Base-by-base conservation (phyloP, 2,797 vertebrate species). In the Urophycis tenuis region DNA sequence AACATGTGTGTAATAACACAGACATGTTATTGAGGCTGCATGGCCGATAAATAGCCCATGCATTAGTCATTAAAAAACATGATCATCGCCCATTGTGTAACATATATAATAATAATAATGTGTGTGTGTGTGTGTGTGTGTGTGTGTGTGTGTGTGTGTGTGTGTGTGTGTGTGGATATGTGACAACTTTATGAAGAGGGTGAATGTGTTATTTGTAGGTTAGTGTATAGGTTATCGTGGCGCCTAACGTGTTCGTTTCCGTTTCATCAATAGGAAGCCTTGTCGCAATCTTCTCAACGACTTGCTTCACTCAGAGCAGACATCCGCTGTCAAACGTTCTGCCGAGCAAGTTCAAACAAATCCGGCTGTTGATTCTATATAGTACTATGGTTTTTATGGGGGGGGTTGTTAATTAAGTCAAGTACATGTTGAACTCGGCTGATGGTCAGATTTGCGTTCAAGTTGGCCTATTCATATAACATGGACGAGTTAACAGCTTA, bases 181-280 rank as follows among this genome's bases (percentile, higher is more conserved):
- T 76, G 83, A 81, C 74, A 81, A 69, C 67, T 82, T 49, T 0
- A 19, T n/a, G 25, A 9, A 60, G 53, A n/a, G 53, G 73, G n/a
- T 77, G 53, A 11, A 31, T 74, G 71, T 81, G 74, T 82, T 53
- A 79, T 81, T 81, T 29, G 29, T 75, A 77, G 82, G 83, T 78
- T 83, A 80, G 80, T 78, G 33, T 33, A 2, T 3, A 70, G 67
- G 25, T 60, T n/a, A 60, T 60, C 25, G 53, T 60, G 39, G 17
- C 64, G 22, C 15, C 45, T 8, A 53, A 53, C 8, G 45, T 15
- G 15, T 19, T 17, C 17, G 14, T 41, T 12, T 53, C 45, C 19
- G 45, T 12, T 53, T 22, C 1, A n/a, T 60, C 53, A 60, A 25
- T 25, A 25, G 53, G n/a, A 60, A 25, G 22, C 22, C 22, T 60